A percentile compares a stretch with the other conserved stretches of the same genome.
These are phyloP conservation scores for Temnothorax nylanderi DNA, from an alignment of 1,140 invertebrate species.

Conservation along the genomic window DNA sequence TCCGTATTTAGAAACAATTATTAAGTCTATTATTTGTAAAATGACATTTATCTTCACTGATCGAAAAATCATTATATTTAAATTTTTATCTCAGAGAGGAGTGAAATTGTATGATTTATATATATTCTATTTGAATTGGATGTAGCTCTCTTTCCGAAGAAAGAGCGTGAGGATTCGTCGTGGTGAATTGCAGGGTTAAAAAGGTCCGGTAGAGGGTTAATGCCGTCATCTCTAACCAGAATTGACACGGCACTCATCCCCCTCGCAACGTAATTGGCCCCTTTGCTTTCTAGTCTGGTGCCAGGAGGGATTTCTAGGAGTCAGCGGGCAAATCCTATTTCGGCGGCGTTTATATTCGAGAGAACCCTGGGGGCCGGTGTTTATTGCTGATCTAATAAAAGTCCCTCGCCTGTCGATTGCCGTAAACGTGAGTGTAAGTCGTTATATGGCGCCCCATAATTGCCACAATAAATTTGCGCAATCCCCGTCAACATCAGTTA, in stretches of 20 bases:
- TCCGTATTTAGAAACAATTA: neutral
- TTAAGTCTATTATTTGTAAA: neutral
- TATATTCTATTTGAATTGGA: constrained; percentile 5
- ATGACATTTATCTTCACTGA: neutral
- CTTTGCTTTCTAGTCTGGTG: constrained; percentile 79
- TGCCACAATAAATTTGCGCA: constrained; percentile 49
- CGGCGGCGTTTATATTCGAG: constrained; percentile 78
- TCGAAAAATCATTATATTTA: neutral
- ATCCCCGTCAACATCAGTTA: constrained; percentile 17
- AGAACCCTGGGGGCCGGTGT: constrained; percentile 71
- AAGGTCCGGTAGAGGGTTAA: constrained; percentile 78
- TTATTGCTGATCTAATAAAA: constrained; percentile 83
- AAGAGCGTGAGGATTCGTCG: constrained; percentile 56
- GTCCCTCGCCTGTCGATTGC: constrained; percentile 78
- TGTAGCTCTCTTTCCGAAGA: constrained; percentile 7
- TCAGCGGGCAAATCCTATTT: constrained; percentile 79
- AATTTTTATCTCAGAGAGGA: neutral
- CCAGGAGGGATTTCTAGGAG: constrained; percentile 84
- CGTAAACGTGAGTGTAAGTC: constrained; percentile 69
- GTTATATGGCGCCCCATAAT: constrained; percentile 53
- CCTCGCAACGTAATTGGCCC: constrained; percentile 81
- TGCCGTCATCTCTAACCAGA: constrained; percentile 78
- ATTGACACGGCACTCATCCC: constrained; percentile 73
- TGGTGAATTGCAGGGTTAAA: constrained; percentile 58
- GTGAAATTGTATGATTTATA: neutral